phyloP scores from a whole-genome alignment of 37 sponge, comb jelly and placozoan species.

The Crambe crambe region DNA sequence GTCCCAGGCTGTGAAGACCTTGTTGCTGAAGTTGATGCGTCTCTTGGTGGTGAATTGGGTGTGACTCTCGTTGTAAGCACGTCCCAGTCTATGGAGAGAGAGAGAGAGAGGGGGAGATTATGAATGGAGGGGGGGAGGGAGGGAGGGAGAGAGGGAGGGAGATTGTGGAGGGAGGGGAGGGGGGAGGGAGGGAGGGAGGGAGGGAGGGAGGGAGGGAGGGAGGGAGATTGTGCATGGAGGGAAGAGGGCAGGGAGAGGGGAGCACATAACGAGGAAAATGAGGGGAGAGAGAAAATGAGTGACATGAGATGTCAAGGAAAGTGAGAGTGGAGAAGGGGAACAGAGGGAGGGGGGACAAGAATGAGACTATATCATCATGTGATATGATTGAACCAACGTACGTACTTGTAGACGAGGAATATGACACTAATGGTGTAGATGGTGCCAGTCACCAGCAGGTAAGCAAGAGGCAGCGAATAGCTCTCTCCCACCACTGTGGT shows the following conservation, averaged over 20 bases:
- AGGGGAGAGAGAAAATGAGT: too few relatives aligned
- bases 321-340: neutral
- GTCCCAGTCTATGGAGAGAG: conserved; percentile 78
- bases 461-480: conserved; percentile 66
- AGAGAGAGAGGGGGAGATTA: neutral
- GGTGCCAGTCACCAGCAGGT: conserved; percentile 41
- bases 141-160: too few relatives aligned
- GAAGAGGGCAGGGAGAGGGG: neutral
- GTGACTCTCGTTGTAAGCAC: conserved; percentile 76
- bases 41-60: conserved; percentile 26
- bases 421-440: conserved; percentile 52
- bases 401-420: conserved; percentile 72
- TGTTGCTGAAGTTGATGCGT: conserved; percentile 70
- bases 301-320: neutral
- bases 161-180: too few relatives aligned
- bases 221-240: neutral
- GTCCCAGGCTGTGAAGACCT: conserved; percentile 92
- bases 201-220: too few relatives aligned
- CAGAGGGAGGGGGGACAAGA: too few relatives aligned
- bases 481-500: neutral
- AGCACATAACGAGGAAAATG: too few relatives aligned
- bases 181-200: too few relatives aligned
- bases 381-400: too few relatives aligned
- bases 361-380: too few relatives aligned
- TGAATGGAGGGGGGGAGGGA: neutral